Evolutionary conservation across 2,888 invertebrate species (phyloP), one percentile per base, ranked within the genome.

Genomic region (Vesta saturnalis): DNA sequence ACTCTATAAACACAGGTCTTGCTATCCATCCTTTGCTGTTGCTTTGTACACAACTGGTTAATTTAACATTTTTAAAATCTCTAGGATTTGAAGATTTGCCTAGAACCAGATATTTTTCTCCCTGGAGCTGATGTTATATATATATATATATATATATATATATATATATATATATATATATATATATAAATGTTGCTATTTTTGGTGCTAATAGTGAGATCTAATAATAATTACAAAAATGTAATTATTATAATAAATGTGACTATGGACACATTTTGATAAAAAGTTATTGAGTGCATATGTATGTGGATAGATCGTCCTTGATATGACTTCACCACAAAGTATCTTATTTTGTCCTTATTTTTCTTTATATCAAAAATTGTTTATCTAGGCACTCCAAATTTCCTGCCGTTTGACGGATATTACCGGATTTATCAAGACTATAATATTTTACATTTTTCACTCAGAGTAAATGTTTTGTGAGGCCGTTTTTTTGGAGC

Each of bases 1-100:
- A n/a, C n/a, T n/a, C n/a, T n/a, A 10, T 19, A 23, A 64, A 64
- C 21, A 64, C 14, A 8, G 58, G 14, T n/a, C 46, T 47, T 8
- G 58, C 59, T 58, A 64, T 64, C 64, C 64, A 64, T 8, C 47
- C 46, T 49, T 64, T 64, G 16, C 4, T 46, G 57, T 43, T 6
- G 46, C 47, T 39, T 58, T 59, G 49, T 62, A 62, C 15, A 49
- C 15, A 8, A 10, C n/a, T n/a, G 43, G 43, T n/a, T 12, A 43
- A 43, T 43, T n/a, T n/a, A n/a, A 30, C 30, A 30, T 30, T 30
- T 30, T 30, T 30, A 10, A 30, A 30, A 6, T 5, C 30, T 30
- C 30, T 5, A 6, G 30, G 30, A 10, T 30, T 30, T 10, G 30
- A 5, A 5, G 30, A 5, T 30, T 30, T 30, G 6, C 10, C 30